These are phyloP conservation scores for Crocidura indochinensis DNA, from an alignment of 2,797 vertebrate genomes.

Conservation along the genomic window DNA sequence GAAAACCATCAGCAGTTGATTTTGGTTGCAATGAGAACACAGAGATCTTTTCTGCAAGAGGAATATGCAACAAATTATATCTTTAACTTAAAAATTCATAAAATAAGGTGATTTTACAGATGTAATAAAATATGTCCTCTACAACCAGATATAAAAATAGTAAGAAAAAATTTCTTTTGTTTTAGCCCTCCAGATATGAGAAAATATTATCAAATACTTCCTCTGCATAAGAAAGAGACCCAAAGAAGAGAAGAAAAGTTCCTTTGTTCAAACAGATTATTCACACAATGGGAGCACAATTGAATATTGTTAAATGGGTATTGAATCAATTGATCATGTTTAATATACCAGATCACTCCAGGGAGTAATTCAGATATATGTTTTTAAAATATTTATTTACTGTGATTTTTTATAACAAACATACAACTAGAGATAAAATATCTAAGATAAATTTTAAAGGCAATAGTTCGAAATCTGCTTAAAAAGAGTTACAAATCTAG, in stretches of 20 bases:
- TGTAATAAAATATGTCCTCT: constrained; percentile 35
- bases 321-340: background rate
- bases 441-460: constrained; percentile 33
- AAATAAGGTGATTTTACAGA: constrained; percentile 42
- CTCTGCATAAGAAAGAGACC: background rate
- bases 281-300: background rate
- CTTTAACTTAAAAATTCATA: constrained; percentile 38
- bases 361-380: no score
- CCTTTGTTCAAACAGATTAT: background rate
- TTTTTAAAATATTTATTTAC: background rate
- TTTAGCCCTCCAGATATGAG: background rate
- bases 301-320: no score
- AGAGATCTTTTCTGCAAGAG: background rate
- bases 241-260: background rate
- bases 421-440: constrained; percentile 4
- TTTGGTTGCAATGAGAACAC: constrained; percentile 33
- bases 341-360: background rate
- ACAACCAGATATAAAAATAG: background rate
- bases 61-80: constrained; percentile 15
- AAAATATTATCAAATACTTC: constrained; percentile 1
- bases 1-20: background rate
- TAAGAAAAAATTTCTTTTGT: constrained; percentile 31
- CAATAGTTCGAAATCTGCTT: constrained; percentile 15
- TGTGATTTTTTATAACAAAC: constrained; percentile 52
- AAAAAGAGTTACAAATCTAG: constrained; percentile 25